Base-by-base conservation (phyloP, 2,888 invertebrate species). In the Gibbula magus region DNA sequence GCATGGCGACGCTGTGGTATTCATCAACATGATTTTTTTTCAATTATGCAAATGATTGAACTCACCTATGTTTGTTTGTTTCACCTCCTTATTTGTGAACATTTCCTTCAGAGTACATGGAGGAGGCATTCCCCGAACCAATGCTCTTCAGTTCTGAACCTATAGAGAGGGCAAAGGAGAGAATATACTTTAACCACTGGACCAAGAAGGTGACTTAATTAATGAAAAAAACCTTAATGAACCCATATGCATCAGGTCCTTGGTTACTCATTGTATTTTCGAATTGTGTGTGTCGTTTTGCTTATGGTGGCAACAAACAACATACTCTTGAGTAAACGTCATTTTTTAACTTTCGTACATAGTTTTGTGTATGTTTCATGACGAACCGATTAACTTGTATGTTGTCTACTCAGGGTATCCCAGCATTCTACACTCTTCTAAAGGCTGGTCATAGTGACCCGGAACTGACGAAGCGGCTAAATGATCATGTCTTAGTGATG, bases 121-220 rank as follows among this genome's bases (percentile, higher is more conserved):
- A 95, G 83, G 93, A 94, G 82, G 93, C 93, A 61, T 94, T 94
- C 87, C 93, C 94, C 0, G 90, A 93, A 25, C 93, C 93, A 54
- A 91, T 93, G 18, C 89, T 95, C 0, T 93, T 93, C 83, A 92
- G 94, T 0, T 87, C 91, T 0, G 93, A 94, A 81, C 93, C 94
- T 2, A 84, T 87, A 67, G 35, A 77, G 7, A 82, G 82, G 13
- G 87, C 88, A 8, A 75, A 80, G 53, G 86, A 86, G 29, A 83
- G 79, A 53, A 82, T 87, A 52, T 84, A 88, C 61, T 82, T 83
- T 75, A 82, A 83, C 54, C 82, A 83, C 56, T 85, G 84, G 80
- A 83, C 81, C 5, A 81, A 79, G 22, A 84, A 84, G 81, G 85
- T 86, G 35, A 53, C 20, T 4, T 52, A 5, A 61, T 25, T 18